phyloP scores from a whole-genome alignment of 2,888 invertebrate species.

The Drosophila neonasuta region DNA sequence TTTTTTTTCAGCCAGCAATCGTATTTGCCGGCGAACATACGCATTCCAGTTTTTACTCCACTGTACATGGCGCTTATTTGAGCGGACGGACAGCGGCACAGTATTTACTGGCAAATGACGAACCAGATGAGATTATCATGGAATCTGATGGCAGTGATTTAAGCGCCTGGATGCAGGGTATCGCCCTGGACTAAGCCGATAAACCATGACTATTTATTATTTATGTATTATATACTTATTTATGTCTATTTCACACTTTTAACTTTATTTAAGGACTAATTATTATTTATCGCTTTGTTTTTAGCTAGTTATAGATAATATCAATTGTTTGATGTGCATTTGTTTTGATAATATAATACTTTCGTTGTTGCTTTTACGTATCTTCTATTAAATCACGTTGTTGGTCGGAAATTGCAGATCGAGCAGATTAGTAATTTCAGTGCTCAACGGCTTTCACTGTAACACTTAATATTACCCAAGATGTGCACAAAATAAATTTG shows the following conservation, averaged over 20 bases:
- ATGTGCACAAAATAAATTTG: constrained; percentile 63
- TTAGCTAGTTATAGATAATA: constrained; percentile 70
- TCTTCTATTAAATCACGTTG: constrained; percentile 25
- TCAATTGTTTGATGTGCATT: constrained; percentile 61
- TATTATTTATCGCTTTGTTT: constrained; percentile 42
- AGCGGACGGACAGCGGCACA: constrained; percentile 93
- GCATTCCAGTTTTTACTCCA: constrained; percentile 96
- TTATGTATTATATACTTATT: constrained; percentile 63
- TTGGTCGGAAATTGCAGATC: constrained; percentile 40
- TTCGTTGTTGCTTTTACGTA: constrained; percentile 19
- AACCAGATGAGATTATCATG: constrained; percentile 86
- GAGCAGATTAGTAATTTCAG: constrained; percentile 29
- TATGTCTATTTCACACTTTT: constrained; percentile 25
- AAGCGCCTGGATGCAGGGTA: constrained; percentile 94
- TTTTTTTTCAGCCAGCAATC: constrained; percentile 88
- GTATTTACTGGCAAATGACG: constrained; percentile 86
- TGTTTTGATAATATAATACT: constrained; percentile 35
- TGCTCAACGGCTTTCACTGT: constrained; percentile 64
- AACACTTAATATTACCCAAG: constrained; percentile 27
- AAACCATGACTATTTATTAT: constrained; percentile 31
- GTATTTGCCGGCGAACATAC: constrained; percentile 98
- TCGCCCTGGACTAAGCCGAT: constrained; percentile 86
- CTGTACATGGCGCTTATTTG: constrained; percentile 96
- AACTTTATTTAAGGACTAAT: constrained; percentile 3
- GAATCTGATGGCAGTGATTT: constrained; percentile 91